Evolutionary conservation across 2,113 vertebrate species (phyloP), one percentile per base, ranked within the genome.

Genomic region (Oncorhynchus keta): DNA sequence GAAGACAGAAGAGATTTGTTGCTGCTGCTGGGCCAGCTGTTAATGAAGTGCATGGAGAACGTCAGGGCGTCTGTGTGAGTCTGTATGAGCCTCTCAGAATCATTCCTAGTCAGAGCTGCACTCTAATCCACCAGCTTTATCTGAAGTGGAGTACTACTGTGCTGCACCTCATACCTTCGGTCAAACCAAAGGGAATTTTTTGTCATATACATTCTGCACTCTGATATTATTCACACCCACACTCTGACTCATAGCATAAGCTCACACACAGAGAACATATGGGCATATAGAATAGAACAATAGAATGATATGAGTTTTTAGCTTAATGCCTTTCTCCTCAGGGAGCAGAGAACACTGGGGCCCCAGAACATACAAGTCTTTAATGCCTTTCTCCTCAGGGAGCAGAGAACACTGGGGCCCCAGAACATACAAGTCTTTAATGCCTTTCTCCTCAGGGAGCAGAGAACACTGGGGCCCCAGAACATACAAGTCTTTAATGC

Each of bases 371-470:
- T 18, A 9, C 28, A 68, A 55, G 68, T 73, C 64, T 88, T 83
- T 83, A 89, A 79, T 79, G 86, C 86, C 83, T 84, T 82, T 84
- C 77, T 28, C 66, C 66, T 30, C 5, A n/a, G 32, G 67, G 32
- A 13, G 67, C 32, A 18, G 14, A 4, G 32, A 39, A 68, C 14
- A 68, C n/a, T 35, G 45, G 32, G 45, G 32, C 5, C 14, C 30
- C 28, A 55, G 51, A 55, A 55, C 51, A 16, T 18, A 9, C 28
- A 68, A 55, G 68, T 73, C 64, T 88, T 8, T 18, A 68, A 68
- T 30, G 16, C 26, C 26, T 66, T 24, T 66, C 24, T 28, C 66
- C 66, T 30, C 5, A n/a, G 32, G 67, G 32, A 13, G 67, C 32
- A 18, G 14, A 4, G 32, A 39, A 68, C 14, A 68, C n/a, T 35